Conservation (phyloP, 1,140 invertebrate genomes). For the Vollenhovia emeryi region DNA sequence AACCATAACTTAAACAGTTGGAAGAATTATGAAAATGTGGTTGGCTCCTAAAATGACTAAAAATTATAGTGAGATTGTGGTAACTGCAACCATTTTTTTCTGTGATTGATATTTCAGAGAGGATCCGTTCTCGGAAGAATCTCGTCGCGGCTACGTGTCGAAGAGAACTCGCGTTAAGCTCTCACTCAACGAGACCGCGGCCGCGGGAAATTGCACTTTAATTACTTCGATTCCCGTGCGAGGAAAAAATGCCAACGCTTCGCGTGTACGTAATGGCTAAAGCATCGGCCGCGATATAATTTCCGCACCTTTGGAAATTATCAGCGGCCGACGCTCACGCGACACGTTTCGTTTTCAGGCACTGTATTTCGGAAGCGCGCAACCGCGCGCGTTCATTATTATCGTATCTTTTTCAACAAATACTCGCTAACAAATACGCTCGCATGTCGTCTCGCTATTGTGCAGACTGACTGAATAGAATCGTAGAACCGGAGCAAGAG, state of each 20-base stretch:
- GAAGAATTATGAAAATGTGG: no score
- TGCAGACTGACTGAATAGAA: slow-evolving; percentile 64
- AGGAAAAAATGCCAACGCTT: slow-evolving; percentile 22
- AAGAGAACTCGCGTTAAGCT: slow-evolving; percentile 54
- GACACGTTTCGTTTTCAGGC: slow-evolving; percentile 15
- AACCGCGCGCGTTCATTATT: not conserved
- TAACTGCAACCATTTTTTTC: no score
- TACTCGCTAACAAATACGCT: not conserved
- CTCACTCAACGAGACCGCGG: slow-evolving; percentile 10
- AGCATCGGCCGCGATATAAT: slow-evolving; percentile 31
- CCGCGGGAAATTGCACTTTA: slow-evolving; percentile 48
- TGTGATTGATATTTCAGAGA: no score
- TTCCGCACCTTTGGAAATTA: slow-evolving; percentile 46
- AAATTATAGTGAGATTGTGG: no score
- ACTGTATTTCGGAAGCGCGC: not conserved
- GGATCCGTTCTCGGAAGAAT: slow-evolving; percentile 23
- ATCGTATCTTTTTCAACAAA: not conserved
- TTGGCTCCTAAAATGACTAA: no score
- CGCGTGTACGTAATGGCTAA: slow-evolving; percentile 43
- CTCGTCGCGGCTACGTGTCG: slow-evolving; percentile 11
- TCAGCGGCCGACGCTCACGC: slow-evolving; percentile 16
- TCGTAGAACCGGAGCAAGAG: slow-evolving; percentile 59
- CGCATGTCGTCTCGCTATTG: slow-evolving; percentile 11
- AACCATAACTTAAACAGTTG: no score
- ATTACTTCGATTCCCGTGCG: slow-evolving; percentile 41